A percentile compares a stretch with the other conserved stretches of the same genome.
Evolutionary conservation across 2,113 vertebrate genomes (phyloP).

Genomic region (Genyomyrus donnyi): DNA sequence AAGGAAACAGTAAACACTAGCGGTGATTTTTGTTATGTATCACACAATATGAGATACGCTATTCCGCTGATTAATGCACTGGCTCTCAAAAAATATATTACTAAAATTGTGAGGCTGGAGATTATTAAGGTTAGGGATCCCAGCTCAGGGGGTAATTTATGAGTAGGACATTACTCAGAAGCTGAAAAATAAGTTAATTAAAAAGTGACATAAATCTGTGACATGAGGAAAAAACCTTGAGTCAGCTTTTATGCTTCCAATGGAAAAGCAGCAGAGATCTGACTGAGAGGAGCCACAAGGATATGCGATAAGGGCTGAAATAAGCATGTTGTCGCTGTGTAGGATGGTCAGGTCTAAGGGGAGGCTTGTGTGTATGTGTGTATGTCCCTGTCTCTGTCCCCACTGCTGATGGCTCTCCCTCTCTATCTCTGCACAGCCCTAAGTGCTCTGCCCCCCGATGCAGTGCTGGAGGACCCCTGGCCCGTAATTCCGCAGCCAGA

Average conservation of each 20-base stretch:
- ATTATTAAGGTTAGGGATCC: not conserved
- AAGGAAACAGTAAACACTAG: not conserved
- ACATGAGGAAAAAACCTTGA: not conserved
- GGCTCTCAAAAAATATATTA: not conserved
- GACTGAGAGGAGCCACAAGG: not conserved
- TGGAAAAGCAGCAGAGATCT: not conserved
- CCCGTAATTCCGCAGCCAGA: conserved; percentile 39
- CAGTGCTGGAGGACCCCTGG: conserved; percentile 40
- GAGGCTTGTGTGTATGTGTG: not conserved
- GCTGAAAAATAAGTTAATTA: not conserved
- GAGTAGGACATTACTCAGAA: not conserved
- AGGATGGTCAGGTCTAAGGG: not conserved
- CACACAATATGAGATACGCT: not conserved
- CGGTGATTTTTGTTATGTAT: not conserved
- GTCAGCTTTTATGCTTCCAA: not conserved
- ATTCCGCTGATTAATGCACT: not conserved
- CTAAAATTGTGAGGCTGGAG: not conserved
- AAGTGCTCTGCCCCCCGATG: conserved; percentile 41
- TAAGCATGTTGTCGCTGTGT: not conserved
- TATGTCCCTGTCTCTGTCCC: not conserved
- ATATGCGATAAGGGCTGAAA: not conserved
- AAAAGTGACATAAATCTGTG: not conserved
- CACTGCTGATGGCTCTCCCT: not conserved
- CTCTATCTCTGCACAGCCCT: conserved; percentile 35
- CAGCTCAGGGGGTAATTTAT: not conserved